Conservation (phyloP, 2,797 vertebrate genomes). For the Vireo griseus region DNA sequence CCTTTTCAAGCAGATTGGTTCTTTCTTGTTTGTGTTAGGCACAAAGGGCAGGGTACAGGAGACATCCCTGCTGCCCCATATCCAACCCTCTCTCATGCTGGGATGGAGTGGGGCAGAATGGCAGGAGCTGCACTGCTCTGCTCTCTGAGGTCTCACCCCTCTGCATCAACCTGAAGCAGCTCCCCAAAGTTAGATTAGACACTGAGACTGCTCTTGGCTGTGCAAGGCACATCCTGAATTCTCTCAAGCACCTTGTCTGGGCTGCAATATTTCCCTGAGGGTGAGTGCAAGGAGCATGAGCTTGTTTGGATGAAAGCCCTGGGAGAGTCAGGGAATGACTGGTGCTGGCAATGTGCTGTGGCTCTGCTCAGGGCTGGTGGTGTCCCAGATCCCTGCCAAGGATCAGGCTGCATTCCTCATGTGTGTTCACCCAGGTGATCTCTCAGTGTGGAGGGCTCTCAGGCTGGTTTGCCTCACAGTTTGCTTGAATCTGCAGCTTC, state of each 20-base stretch:
- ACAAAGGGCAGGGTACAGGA: background rate
- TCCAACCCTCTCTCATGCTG: background rate
- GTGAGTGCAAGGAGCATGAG: background rate
- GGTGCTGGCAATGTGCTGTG: background rate
- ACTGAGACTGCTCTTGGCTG: background rate
- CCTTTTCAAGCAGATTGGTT: background rate
- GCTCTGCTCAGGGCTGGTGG: background rate
- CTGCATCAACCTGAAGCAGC: background rate
- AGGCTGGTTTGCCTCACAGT: background rate
- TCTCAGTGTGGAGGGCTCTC: fast-evolving
- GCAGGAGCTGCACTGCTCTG: background rate
- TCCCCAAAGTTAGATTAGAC: background rate
- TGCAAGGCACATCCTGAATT: background rate
- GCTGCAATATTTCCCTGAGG: background rate
- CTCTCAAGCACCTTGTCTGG: fast-evolving
- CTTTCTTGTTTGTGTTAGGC: background rate
- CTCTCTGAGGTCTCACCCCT: background rate
- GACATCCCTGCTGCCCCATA: fast-evolving
- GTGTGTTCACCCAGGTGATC: background rate
- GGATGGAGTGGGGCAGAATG: fast-evolving
- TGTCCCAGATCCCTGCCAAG: background rate
- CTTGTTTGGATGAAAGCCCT: background rate
- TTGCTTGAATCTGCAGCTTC: background rate
- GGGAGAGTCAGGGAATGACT: background rate
- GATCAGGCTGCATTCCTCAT: background rate